These are phyloP conservation scores for Enteromius afrohamiltoni DNA, from an alignment of 2,797 vertebrate species.

Conservation along the genomic window DNA sequence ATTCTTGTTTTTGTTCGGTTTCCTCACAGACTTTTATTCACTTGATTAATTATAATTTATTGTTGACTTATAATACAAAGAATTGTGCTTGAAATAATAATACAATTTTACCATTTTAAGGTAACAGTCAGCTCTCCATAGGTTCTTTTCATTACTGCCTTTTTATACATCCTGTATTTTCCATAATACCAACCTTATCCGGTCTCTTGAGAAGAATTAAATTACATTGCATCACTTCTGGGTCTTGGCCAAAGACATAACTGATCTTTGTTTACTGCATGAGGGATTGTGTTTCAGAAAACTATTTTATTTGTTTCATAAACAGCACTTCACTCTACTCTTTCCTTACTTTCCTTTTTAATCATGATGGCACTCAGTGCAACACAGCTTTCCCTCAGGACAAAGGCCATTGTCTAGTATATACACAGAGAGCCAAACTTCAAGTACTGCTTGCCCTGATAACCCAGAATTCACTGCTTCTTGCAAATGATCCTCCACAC, in stretches of 20 bases:
- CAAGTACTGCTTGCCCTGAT: constrained; percentile 20
- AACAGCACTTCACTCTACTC: constrained; percentile 27
- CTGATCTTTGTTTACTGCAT: constrained; percentile 19
- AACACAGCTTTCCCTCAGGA: constrained; percentile 30
- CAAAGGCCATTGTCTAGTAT: background rate
- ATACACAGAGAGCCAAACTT: background rate
- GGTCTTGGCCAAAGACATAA: constrained; percentile 5
- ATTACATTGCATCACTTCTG: constrained; percentile 21
- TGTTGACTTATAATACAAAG: no score
- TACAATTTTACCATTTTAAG: no score
- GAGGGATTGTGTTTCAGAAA: constrained; percentile 16
- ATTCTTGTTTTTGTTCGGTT: background rate
- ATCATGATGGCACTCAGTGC: constrained; percentile 36
- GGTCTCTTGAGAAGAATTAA: background rate
- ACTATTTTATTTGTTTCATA: constrained; percentile 7
- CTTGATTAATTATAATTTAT: background rate
- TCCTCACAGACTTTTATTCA: background rate
- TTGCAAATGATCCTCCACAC: background rate
- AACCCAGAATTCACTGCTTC: constrained; percentile 23
- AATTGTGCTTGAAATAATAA: background rate
- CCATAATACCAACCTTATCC: background rate
- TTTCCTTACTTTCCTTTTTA: constrained; percentile 29
- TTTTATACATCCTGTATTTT: background rate
- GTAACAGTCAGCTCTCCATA: background rate
- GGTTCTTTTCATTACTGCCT: background rate